Evolutionary conservation across 2,113 vertebrate genomes (phyloP).

Genomic region (Stercorarius parasiticus): DNA sequence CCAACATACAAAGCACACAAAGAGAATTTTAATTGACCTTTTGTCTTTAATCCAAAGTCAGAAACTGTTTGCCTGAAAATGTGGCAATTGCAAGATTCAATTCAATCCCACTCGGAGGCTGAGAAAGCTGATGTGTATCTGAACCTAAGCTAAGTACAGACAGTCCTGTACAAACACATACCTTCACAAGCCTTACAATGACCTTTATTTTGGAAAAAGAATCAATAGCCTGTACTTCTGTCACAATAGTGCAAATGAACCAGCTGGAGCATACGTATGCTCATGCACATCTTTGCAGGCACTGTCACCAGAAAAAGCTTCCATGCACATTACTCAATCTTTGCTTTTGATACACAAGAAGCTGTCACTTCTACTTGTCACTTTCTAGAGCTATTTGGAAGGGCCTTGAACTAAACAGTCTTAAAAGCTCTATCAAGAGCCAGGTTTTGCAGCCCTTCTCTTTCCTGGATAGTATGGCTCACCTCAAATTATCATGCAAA

Average conservation of each 20-base stretch:
- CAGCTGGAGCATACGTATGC: background rate
- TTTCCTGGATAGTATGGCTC: background rate
- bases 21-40: conserved; percentile 42
- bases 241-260: background rate
- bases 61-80: background rate
- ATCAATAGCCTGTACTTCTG: background rate
- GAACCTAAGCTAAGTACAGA: background rate
- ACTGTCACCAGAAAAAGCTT: background rate
- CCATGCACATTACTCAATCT: fast-evolving
- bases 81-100: background rate
- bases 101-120: background rate
- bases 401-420: background rate
- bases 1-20: background rate
- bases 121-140: background rate
- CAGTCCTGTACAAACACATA: background rate
- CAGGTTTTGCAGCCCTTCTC: background rate
- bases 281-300: background rate
- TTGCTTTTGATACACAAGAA: background rate
- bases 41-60: conserved; percentile 41
- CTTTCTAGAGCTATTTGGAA: background rate
- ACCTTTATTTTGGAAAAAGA: background rate
- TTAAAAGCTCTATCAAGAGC: background rate
- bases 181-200: background rate
- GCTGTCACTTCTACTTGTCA: background rate
- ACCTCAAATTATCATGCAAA: background rate